Base-by-base conservation (phyloP, 2,888 invertebrate species). In the Platycnemis pennipes region DNA sequence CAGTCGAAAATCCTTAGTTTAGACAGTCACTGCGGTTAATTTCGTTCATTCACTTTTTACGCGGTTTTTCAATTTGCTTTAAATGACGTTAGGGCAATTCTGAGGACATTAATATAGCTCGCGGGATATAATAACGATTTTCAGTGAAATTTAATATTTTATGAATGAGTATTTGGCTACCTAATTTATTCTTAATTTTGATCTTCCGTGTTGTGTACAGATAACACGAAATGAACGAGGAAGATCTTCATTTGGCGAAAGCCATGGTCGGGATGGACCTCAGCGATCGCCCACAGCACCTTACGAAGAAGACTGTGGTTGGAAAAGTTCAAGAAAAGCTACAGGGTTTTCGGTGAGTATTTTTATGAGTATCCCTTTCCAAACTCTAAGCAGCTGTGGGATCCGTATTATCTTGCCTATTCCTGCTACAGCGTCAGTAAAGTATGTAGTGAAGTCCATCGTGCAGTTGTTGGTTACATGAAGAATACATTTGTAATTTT, bases 231-330 rank as follows among this genome's bases (percentile, higher is more conserved):
- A 98, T 98, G 98, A 98, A 98, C 96, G 98, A 98, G 96, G 97
- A 97, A 96, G 98, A 98, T 96, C 96, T 98, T 95, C 97, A 97
- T 95, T 96, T 98, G 96, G 98, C 98, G 7, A 97, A 98, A 94
- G 98, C 98, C 26, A 96, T 98, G 95, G 98, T 98, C 22, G 97
- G 97, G 0, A 97, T 97, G 96, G 97, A 96, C 94, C 97, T 97
- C 46, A 96, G 97, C 86, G 97, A 97, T 42, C 94, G 95, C 53
- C 94, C 88, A 16, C 89, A 89, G 37, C 91, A 63, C 94, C 95
- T 95, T 56, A 95, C 95, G 94, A 97, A 98, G 95, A 98, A 98
- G 96, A 97, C 97, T 1, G 96, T 97, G 5, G 97, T 98, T 0
- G 96, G 97, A 26, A 97, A 97, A 95, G 96, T 98, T 94, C 97